Evolutionary conservation across 2,797 vertebrate genomes (phyloP).

Genomic region (Danionella dracula): DNA sequence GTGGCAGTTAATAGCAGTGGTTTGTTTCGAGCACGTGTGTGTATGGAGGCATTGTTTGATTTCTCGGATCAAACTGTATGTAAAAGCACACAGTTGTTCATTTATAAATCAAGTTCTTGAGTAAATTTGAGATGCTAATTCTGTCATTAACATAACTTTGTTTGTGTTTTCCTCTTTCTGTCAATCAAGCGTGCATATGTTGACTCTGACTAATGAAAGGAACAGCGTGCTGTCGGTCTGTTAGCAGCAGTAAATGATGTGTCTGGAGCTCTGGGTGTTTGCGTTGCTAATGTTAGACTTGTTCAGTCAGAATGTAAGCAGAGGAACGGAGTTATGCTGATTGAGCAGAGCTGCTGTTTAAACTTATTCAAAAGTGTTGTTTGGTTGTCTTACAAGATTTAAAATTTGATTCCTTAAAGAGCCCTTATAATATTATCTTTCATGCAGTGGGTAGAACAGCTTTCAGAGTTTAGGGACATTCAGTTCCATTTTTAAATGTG

Average conservation of each 20-base stretch:
- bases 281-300: not conserved
- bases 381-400: not conserved
- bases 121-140: not conserved
- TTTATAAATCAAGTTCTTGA: not conserved
- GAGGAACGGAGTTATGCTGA: slow-evolving; percentile 1
- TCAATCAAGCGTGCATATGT: not conserved
- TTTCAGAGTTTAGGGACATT: too few relatives aligned
- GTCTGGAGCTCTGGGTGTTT: slow-evolving; percentile 2
- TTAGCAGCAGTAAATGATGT: not conserved
- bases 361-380: slow-evolving; percentile 5
- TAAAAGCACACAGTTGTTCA: not conserved
- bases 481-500: too few relatives aligned
- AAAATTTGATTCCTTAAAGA: too few relatives aligned
- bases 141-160: not conserved
- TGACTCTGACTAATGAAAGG: not conserved
- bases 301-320: slow-evolving; percentile 8
- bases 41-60: too few relatives aligned
- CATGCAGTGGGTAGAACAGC: too few relatives aligned
- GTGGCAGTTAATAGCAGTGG: too few relatives aligned
- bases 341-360: not conserved
- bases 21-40: too few relatives aligned
- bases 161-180: not conserved
- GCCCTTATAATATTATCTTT: too few relatives aligned
- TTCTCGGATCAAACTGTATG: too few relatives aligned
- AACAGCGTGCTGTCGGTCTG: not conserved